Evolutionary conservation across 2,888 invertebrate species (phyloP), one percentile per base, ranked within the genome.

Genomic region (Corbicula japonica): DNA sequence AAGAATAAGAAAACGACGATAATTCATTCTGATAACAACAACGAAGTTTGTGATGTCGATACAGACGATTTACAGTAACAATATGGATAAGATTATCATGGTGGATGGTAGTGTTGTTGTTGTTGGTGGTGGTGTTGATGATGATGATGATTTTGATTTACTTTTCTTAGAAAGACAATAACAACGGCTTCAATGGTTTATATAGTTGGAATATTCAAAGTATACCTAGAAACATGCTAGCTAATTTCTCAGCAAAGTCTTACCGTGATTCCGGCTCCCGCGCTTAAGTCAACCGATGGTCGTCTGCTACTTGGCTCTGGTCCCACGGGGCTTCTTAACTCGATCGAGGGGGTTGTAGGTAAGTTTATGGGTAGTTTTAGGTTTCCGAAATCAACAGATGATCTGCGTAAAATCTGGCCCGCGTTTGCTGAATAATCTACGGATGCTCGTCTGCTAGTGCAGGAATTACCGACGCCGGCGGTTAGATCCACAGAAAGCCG

Each of bases 341-440:
- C 71, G 26, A 23, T 54, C n/a, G 35, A 46, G 2, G 48, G 34
- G 26, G 26, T 41, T 30, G 35, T 30, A n/a, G 58, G 58, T 46
- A 46, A 26, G 38, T 28, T 74, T 32, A 60, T 18, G n/a, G 66
- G 68, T 26, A 62, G 38, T 35, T 34, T 35, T 21, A 63, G 30
- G 48, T 38, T 62, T n/a, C 54, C 54, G 34, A 68, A 72, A 56
- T 80, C 76, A 34, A 72, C 58, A 0, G 76, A 72, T 4, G 75
- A 46, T 12, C 72, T 71, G 23, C 80, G 72, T 15, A 65, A 52
- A 52, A 38, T 41, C 28, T 65, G 65, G n/a, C 70, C 74, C 3
- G 74, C 28, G 26, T 73, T 62, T 15, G 75, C 65, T n/a, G 69
- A 69, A 30, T 61, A 74, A 46, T 81, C 80, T 32, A 81, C 76